A percentile compares a stretch with the other conserved stretches of the same genome.
Evolutionary conservation across 2,113 vertebrate species (phyloP).

Genomic region (Channa maculata): DNA sequence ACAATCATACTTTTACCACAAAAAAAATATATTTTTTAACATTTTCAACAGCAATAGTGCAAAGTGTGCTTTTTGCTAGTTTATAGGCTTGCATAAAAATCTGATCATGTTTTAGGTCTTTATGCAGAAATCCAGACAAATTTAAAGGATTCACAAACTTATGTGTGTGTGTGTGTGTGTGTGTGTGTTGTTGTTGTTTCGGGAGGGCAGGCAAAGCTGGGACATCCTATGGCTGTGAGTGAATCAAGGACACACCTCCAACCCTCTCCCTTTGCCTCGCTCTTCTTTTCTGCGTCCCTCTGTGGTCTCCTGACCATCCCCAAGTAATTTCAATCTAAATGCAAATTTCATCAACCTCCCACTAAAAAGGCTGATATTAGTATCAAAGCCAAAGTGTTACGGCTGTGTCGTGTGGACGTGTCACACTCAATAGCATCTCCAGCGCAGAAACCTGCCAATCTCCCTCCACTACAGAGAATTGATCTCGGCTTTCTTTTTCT

Average conservation of each 20-base stretch:
- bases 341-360: conserved; percentile 81
- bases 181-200: conserved; percentile 18
- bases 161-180: neutral
- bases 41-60: too few relatives aligned
- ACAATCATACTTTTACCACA: too few relatives aligned
- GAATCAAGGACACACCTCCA: conserved; percentile 31
- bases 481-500: conserved; percentile 45
- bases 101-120: too few relatives aligned
- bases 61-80: too few relatives aligned
- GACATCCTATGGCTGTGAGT: conserved; percentile 36
- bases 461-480: conserved; percentile 39
- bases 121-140: too few relatives aligned
- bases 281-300: conserved; percentile 64
- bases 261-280: conserved; percentile 19
- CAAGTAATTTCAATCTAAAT: conserved; percentile 84
- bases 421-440: conserved; percentile 65
- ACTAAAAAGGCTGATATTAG: conserved; percentile 82
- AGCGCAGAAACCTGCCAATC: conserved; percentile 60
- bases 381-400: conserved; percentile 76
- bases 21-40: too few relatives aligned
- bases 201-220: conserved; percentile 10
- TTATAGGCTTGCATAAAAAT: too few relatives aligned
- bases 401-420: conserved; percentile 57
- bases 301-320: conserved; percentile 72
- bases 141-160: too few relatives aligned